Evolutionary conservation across 2,113 vertebrate species (phyloP), one percentile per base, ranked within the genome.

Genomic region (Paralichthys olivaceus): DNA sequence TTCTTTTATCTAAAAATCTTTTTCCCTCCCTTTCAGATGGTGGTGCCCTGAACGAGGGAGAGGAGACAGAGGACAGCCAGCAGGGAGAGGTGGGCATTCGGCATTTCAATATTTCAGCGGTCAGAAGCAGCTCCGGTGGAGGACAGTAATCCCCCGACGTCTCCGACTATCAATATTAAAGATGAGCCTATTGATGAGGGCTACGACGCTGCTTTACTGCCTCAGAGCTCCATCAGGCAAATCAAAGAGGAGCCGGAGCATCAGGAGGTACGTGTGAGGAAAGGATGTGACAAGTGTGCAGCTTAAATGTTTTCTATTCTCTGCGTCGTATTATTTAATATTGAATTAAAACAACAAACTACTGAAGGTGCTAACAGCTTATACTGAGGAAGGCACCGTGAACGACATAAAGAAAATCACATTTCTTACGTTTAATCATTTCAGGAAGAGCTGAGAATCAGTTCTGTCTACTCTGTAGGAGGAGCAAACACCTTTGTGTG

Each of bases 101-200:
- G 34, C 49, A 23, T 60, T 3, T 67, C 72, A 0, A 45, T 47
- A 17, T 84, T 81, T 63, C 79, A 90, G 87, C 73, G 47, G 23
- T 79, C 87, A 28, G 80, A 83, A 57, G 64, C 59, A 5, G 84
- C 78, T 69, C 85, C 85, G 0, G 19, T 67, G 25, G 84, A 86
- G 71, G 86, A 84, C 40, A 69, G 94, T 87, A 95, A 95, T 93
- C 94, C 95, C 76, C 95, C 94, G 64, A 81, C 91, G 66, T 90
- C 95, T 90, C 91, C 95, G 73, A 91, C 90, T 87, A 94, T 96
- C 89, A 96, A 95, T 90, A 97, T 99, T 91, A 99, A 99, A 94
- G 97, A 99, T 79, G 98, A 98, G 92, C 97, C 98, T 78, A 95
- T 98, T 88, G 98, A 99, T 91, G 97, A 98, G 92, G 97, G 96